phyloP scores from a whole-genome alignment of 2,888 invertebrate species.

The Drosophila ochracea region DNA sequence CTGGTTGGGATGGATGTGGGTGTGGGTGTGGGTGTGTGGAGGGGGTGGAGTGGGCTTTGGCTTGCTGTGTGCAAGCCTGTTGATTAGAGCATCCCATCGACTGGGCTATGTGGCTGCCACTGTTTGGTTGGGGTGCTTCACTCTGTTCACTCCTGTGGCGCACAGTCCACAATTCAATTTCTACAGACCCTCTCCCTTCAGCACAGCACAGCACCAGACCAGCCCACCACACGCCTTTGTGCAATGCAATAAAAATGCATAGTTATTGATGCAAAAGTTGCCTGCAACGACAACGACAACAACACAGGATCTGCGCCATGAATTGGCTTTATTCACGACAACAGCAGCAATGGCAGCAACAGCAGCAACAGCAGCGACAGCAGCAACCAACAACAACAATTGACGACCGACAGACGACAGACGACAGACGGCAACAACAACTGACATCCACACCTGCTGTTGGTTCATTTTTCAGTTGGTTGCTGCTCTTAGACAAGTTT shows the following conservation, averaged over 20 bases:
- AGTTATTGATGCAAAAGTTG: slow-evolving; percentile 62
- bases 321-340: slow-evolving; percentile 23
- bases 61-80: slow-evolving; percentile 33
- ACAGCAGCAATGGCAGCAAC: slow-evolving; percentile 2
- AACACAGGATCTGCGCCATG: background rate
- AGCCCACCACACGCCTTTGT: slow-evolving; percentile 1
- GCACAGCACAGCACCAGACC: background rate
- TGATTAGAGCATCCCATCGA: slow-evolving; percentile 46
- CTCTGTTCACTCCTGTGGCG: background rate
- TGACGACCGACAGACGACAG: slow-evolving; percentile 13
- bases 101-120: slow-evolving; percentile 15
- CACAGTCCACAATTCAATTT: background rate
- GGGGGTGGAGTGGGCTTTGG: too few species aligned
- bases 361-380: slow-evolving; percentile 6
- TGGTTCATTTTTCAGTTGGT: slow-evolving; percentile 41
- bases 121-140: background rate
- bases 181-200: too few species aligned
- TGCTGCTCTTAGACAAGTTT: slow-evolving; percentile 53
- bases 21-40: background rate
- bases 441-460: slow-evolving; percentile 27
- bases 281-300: slow-evolving; percentile 11
- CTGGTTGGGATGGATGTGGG: background rate
- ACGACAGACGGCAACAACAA: background rate
- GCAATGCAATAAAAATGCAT: slow-evolving; percentile 51
- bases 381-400: slow-evolving; percentile 7